Evolutionary conservation across 2,797 vertebrate genomes (phyloP), one percentile per base, ranked within the genome.

Genomic region (Catamblyrhynchus diadema): DNA sequence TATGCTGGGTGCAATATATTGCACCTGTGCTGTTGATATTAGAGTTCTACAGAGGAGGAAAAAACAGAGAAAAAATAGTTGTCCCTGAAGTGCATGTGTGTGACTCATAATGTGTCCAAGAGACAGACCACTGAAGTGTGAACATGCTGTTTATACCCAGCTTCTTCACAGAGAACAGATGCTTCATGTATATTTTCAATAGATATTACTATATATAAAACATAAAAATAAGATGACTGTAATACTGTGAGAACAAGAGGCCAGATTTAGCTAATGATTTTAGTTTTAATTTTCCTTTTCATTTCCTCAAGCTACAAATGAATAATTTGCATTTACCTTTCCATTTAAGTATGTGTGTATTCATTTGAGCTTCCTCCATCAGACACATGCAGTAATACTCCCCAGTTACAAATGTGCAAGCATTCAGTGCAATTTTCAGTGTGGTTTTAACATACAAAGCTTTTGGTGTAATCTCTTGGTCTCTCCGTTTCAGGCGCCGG

Each of bases 91-190:
- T 37, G 24, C 45, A 44, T 61, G 37, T 9, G 7, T 27, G 27
- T 93, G 86, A 96, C 75, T 92, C 92, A 90, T 39, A 87, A 65
- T 21, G 17, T 42, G 50, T 89, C 66, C 92, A 86, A 81, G n/a
- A 80, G 61, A 75, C 51, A 90, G 28, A 92, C n/a, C 54, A 74
- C 50, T 66, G 62, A 61, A 92, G 65, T 56, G 73, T 69, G 71
- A 91, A 83, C 7, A 2, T 72, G 41, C 44, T 75, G 56, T 77
- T 95, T 93, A 84, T n/a, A 70, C 10, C 60, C 35, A 93, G 10
- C 12, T 81, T 47, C 59, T 90, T 72, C 48, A 72, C 17, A 72
- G 50, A 75, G 23, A 74, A 88, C 51, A 79, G n/a, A 89, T 28
- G 18, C 21, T 74, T 79, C 42, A 84, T 56, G 30, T 35, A 60